These are phyloP conservation scores for Lytechinus variegatus DNA, from an alignment of 35 echinoderm and acorn worm genomes.

Conservation along the genomic window DNA sequence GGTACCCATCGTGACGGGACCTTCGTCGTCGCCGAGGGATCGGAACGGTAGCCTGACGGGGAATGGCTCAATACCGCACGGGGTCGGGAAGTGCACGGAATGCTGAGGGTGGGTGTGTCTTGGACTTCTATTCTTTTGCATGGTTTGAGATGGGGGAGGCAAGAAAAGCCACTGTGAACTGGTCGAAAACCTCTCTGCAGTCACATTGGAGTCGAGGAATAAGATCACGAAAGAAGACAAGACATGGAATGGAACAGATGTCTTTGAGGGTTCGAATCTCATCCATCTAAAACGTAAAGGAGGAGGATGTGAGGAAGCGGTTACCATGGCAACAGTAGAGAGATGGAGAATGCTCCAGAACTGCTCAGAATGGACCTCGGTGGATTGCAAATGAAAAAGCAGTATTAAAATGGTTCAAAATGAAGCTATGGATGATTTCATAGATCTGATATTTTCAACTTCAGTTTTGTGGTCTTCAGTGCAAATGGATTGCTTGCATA, in stretches of 20 bases:
- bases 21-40: not conserved
- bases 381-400: not conserved
- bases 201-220: not conserved
- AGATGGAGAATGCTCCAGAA: not conserved
- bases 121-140: not conserved
- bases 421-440: not conserved
- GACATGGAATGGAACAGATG: not conserved
- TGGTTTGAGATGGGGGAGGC: not conserved
- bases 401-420: not conserved
- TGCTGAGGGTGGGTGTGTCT: slow-evolving; percentile 55
- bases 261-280: not conserved
- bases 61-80: slow-evolving; percentile 63
- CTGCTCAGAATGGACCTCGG: not conserved
- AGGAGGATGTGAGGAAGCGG: not conserved
- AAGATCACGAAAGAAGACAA: not conserved
- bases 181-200: not conserved
- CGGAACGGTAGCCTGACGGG: slow-evolving; percentile 59
- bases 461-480: not conserved
- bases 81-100: slow-evolving; percentile 69
- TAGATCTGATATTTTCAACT: not conserved
- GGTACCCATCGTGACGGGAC: slow-evolving; percentile 14
- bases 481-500: not conserved
- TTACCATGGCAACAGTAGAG: not conserved
- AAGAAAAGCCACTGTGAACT: not conserved
- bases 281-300: not conserved